phyloP scores from a whole-genome alignment of 2,888 invertebrate genomes.

The Philopedon plagiatum region DNA sequence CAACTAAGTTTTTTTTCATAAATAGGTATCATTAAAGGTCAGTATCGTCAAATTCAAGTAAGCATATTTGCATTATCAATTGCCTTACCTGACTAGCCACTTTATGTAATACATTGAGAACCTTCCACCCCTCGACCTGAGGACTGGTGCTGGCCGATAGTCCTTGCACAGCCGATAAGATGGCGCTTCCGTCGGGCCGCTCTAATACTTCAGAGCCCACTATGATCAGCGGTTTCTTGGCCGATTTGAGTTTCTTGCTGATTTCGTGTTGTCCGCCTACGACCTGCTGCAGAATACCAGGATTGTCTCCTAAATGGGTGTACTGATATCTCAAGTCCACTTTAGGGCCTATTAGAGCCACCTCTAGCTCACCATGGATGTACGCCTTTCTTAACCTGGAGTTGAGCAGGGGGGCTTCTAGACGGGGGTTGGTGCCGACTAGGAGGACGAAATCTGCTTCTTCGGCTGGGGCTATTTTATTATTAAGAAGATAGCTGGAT shows the following conservation, averaged over 20 bases:
- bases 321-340: conserved; percentile 95
- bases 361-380: conserved; percentile 91
- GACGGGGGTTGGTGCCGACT: conserved; percentile 96
- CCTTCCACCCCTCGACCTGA: conserved; percentile 75
- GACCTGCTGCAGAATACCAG: conserved; percentile 82
- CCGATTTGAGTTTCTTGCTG: conserved; percentile 77
- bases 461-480: conserved; percentile 90
- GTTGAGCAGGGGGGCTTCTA: conserved; percentile 97
- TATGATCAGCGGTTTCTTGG: conserved; percentile 92
- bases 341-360: conserved; percentile 88
- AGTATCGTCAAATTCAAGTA: no score
- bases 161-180: conserved; percentile 82
- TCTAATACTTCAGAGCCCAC: conserved; percentile 90
- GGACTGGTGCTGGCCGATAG: conserved; percentile 77
- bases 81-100: conserved; percentile 81
- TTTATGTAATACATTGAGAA: conserved; percentile 94
- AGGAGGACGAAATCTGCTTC: conserved; percentile 93
- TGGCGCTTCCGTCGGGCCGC: conserved; percentile 82
- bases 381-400: conserved; percentile 95
- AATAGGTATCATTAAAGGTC: not conserved
- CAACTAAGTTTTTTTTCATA: not conserved
- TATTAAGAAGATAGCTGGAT: conserved; percentile 93
- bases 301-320: conserved; percentile 88
- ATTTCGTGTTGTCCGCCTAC: conserved; percentile 80
- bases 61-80: no score